Base-by-base conservation (phyloP, 2,797 vertebrate genomes). In the Alosa sapidissima region DNA sequence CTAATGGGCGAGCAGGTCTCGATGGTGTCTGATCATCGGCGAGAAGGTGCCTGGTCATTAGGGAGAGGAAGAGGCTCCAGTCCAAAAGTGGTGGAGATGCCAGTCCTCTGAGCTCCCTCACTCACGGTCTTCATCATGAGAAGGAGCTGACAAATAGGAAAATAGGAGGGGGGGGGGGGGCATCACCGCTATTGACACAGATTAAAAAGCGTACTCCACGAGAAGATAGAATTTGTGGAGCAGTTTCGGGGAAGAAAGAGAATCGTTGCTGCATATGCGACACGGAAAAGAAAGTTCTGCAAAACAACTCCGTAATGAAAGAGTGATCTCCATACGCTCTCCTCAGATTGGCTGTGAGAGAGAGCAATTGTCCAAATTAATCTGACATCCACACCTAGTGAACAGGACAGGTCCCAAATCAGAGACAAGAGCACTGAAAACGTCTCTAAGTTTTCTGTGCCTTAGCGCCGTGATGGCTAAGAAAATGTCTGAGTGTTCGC, bases 31-130 rank as follows among this genome's bases (percentile, higher is more conserved):
- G 16, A 45, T 78, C 72, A 78, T 78, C 93, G 93, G 94, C 93
- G 92, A 93, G 93, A 92, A 90, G 94, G 92, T 92, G 93, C 93
- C 88, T 91, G 92, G 94, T 95, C 93, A 95, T 95, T 95, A 95
- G 92, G 88, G 92, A 91, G 89, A 52, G 92, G 91, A 90, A 92
- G 89, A 89, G 89, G 90, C 91, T 91, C 90, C 83, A 88, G 90
- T 94, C 89, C 62, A 92, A 81, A 45, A 91, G 89, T 48, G 85
- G 48, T 83, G 58, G 49, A 86, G 82, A 88, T 84, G 86, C 68
- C 45, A 78, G 16, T 78, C 72, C 72, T 78, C 54, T 52, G 72
- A 55, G n/a, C 78, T 75, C 5, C 41, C 36, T 47, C 3, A 48
- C 28, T 60, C 81, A 82, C 65, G 33, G 84, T 87, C 82, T 58